Percentiles rank a stretch among this genome's conserved stretches.
phyloP scores from a whole-genome alignment of 1,140 invertebrate genomes.

The Trichoplusia ni region DNA sequence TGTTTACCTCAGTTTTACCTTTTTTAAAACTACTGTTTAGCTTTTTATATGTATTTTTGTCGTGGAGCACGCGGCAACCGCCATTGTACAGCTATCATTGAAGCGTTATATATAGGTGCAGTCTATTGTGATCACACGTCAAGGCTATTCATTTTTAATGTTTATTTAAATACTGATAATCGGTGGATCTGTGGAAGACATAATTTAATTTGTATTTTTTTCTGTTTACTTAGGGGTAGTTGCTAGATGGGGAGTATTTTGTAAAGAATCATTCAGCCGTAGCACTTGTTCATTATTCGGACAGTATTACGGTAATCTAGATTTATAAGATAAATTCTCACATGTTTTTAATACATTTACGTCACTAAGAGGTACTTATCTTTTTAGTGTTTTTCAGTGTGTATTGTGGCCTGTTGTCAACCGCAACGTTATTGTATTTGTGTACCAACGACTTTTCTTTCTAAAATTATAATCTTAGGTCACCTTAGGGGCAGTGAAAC shows the following conservation, averaged over 20 bases:
- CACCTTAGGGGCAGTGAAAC: too few relatives aligned
- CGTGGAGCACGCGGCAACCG: slow-evolving; percentile 64
- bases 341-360: too few relatives aligned
- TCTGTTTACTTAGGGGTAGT: slow-evolving; percentile 7
- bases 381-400: too few relatives aligned
- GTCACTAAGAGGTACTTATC: too few relatives aligned
- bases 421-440: too few relatives aligned
- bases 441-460: too few relatives aligned
- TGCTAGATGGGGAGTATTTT: not conserved
- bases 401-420: too few relatives aligned
- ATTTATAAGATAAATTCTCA: too few relatives aligned
- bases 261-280: too few relatives aligned
- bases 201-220: slow-evolving; percentile 27
- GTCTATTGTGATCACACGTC: slow-evolving; percentile 63
- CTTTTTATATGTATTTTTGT: slow-evolving; percentile 73
- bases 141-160: slow-evolving; percentile 71
- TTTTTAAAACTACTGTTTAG: slow-evolving; percentile 73
- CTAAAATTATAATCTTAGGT: too few relatives aligned
- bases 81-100: slow-evolving; percentile 63
- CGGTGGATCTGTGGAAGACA: slow-evolving; percentile 35
- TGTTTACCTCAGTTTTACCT: slow-evolving; percentile 80
- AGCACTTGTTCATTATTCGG: too few relatives aligned
- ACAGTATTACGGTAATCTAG: too few relatives aligned
- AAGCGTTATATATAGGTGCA: slow-evolving; percentile 53
- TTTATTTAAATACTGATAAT: slow-evolving; percentile 71